Conservation (phyloP, 2,888 invertebrate species). For the Eretmocerus hayati region DNA sequence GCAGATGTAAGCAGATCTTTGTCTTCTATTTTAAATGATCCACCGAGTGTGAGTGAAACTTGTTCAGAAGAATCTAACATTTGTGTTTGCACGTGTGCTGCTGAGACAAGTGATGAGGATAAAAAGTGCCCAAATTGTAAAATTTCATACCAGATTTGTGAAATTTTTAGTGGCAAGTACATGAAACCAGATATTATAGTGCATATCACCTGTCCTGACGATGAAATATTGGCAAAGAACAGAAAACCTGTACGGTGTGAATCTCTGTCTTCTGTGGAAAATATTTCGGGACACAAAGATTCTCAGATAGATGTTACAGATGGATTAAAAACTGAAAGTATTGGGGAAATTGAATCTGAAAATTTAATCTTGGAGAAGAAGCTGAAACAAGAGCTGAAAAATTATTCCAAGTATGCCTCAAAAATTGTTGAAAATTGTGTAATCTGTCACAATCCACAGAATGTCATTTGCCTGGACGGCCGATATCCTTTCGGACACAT, state of each 20-base stretch:
- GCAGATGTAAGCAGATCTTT: background rate
- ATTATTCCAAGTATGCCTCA: constrained; percentile 36
- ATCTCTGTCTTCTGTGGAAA: background rate
- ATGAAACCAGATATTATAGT: constrained; percentile 52
- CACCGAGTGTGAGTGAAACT: background rate
- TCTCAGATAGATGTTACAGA: background rate
- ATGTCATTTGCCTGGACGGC: constrained; percentile 56
- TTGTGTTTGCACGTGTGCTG: background rate
- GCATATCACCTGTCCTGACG: constrained; percentile 52
- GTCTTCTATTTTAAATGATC: background rate
- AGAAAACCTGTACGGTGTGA: background rate
- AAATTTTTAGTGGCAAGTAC: constrained; percentile 35
- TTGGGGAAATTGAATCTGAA: background rate
- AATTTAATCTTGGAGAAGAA: background rate
- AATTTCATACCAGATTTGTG: constrained; percentile 26
- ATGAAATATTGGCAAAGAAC: constrained; percentile 10
- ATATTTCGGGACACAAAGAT: background rate
- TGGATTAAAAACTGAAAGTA: background rate
- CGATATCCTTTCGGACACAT: constrained; percentile 48
- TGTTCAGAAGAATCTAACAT: background rate
- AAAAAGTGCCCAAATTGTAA: constrained; percentile 15
- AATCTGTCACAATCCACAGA: constrained; percentile 51
- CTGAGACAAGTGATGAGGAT: background rate
- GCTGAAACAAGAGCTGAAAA: background rate
- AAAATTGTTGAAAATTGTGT: constrained; percentile 51